Base-by-base conservation (phyloP, 37 sponge, comb jelly and placozoan species). In the Lycopodina hypogea region DNA sequence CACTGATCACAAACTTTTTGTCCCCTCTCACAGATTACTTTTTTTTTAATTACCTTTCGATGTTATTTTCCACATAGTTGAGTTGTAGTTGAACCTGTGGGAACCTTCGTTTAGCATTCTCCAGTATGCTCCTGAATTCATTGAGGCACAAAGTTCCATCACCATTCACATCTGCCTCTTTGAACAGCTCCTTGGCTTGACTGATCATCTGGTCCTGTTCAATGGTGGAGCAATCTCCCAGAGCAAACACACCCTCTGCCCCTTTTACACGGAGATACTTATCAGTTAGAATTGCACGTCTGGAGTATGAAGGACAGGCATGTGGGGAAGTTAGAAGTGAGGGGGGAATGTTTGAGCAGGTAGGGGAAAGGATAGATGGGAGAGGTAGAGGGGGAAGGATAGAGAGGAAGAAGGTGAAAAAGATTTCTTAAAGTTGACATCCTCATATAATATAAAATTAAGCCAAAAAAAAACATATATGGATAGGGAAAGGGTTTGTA, bases 161-260 rank as follows among this genome's bases (percentile, higher is more conserved):
- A 9, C 81, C 81, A 37, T 89, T 89, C 21, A 89, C 72, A 59
- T 89, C 90, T 3, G 90, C 90, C 79, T 69, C 40, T 55, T 81
- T 50, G 68, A 89, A 89, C 64, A 89, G 71, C 30, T 82, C 71
- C 64, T 89, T 70, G 1, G 83, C 85, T 58, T 78, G 34, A 35
- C 63, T 61, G 22, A 79, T 35, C 84, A 88, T 88, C 34, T 36
- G 67, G 64, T 83, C 76, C 26, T 78, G 79, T 45, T 84, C 85
- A 12, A 84, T 79, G 35, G 90, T 84, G 71, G 80, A 75, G 75
- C 90, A 89, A 67, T 89, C 90, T n/a, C 90, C 90, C 7, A 89
- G 52, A 18, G 90, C 90, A 84, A 81, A 89, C 52, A 89, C 71
- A 34, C 81, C 81, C 42, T 88, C 89, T 12, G 90, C 90, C 33